Base-by-base conservation (phyloP, 1,140 invertebrate genomes). In the Contarinia nasturtii region DNA sequence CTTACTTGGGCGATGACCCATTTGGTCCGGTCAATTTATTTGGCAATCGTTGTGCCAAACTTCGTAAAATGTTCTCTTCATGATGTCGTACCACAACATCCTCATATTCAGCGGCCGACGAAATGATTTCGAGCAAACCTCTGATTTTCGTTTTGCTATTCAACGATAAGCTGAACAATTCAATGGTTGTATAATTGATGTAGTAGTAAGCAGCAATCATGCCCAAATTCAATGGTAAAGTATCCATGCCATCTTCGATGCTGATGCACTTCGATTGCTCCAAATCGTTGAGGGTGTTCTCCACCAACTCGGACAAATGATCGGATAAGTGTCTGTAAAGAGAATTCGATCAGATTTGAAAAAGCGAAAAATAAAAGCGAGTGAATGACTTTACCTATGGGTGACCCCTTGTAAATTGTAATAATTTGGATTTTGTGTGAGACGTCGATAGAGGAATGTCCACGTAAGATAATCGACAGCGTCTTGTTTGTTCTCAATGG, bases 161-260 rank as follows among this genome's bases (percentile, higher is more conserved):
- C 5, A 99, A 65, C 2, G 94, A 98, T 53, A 96, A 75, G 57
- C 88, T 94, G 71, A 99, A 99, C 48, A 98, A 68, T 66, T 98
- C 94, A 51, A 99, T 98, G 0, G 96, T 99, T 0, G 93, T 95
- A 56, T 99, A 99, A 67, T 98, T 97, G 52, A 98, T 98, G 62
- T 98, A 99, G 64, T 99, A 99, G 64, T 99, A 99, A 0, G 94
- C 92, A 2, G 95, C 94, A 65, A 99, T 99, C 92, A 99, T 98
- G 50, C 96, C 96, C 59, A 99, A 69, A 71, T 99, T 99, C 1
- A 99, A 69, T 0, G 95, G 89, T 43, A 86, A 72, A 0, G 88
- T 86, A 62, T 98, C 93, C 78, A 98, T 93, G 50, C 98, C 95
- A 55, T 99, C 93, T 65, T 98, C 93, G 10, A 99, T 81, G 42